phyloP scores from a whole-genome alignment of 2,797 vertebrate genomes.

The Alosa sapidissima region DNA sequence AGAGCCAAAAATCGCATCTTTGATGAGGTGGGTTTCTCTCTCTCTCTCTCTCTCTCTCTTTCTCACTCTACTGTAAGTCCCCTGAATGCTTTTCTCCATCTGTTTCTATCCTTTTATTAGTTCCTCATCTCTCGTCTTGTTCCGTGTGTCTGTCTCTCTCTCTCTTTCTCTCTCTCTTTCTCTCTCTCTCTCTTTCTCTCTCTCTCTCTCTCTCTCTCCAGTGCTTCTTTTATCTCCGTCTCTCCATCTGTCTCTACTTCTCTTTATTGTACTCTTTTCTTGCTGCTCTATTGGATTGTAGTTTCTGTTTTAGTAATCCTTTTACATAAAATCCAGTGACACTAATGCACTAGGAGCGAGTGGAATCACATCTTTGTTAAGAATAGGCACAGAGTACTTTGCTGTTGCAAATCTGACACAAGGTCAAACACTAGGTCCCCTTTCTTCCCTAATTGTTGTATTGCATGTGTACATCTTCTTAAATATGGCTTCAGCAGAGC shows the following conservation, averaged over 20 bases:
- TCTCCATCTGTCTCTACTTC: neutral
- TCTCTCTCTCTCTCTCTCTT: slow-evolving; percentile 13
- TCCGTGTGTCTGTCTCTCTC: neutral
- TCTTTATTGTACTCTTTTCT: slow-evolving; percentile 25
- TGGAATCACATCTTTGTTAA: neutral
- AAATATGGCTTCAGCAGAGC: neutral
- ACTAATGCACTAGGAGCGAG: neutral
- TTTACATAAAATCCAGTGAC: neutral
- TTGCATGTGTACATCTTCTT: no score
- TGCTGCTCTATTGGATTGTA: slow-evolving; percentile 30
- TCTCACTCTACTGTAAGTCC: neutral
- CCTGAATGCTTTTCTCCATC: neutral
- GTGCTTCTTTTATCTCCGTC: neutral
- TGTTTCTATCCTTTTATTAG: neutral
- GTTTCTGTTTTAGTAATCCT: slow-evolving; percentile 31
- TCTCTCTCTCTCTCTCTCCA: neutral
- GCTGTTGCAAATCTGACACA: neutral
- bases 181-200: slow-evolving; percentile 12
- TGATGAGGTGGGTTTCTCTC: slow-evolving; percentile 63
- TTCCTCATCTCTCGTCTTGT: neutral
- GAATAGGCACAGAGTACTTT: neutral
- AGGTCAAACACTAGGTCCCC: no score
- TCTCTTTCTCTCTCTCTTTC: neutral
- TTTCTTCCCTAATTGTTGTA: neutral
- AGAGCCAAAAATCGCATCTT: slow-evolving; percentile 89